Percentiles rank a stretch among this genome's conserved stretches.
phyloP scores from a whole-genome alignment of 2,888 invertebrate species.

The Antheraea assamensis region DNA sequence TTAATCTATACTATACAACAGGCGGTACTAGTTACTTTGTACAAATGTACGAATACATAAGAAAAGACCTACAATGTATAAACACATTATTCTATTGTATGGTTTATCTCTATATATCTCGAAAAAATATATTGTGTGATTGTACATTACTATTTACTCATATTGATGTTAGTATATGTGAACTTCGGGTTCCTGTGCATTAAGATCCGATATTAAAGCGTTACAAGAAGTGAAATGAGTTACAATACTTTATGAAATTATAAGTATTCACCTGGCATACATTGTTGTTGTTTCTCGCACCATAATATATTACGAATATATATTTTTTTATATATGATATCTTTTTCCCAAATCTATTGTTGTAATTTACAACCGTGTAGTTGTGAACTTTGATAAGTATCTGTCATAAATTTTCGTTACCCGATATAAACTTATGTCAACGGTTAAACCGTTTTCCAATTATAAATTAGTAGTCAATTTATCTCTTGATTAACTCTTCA shows the following conservation, averaged over 20 bases:
- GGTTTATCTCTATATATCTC: not conserved
- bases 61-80: not conserved
- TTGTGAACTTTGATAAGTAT: not conserved
- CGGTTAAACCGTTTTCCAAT: not conserved
- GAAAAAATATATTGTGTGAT: not conserved
- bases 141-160: not conserved
- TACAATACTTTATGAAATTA: not conserved
- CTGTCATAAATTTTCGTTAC: not conserved
- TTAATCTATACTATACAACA: not conserved
- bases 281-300: not conserved
- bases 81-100: not conserved
- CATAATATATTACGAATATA: not conserved
- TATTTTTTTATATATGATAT: too few relatives aligned
- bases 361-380: too few relatives aligned
- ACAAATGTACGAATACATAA: not conserved
- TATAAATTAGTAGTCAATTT: not conserved
- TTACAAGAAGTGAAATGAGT: not conserved
- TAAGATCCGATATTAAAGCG: not conserved
- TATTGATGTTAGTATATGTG: too few relatives aligned
- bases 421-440: too few relatives aligned
- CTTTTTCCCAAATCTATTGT: too few relatives aligned
- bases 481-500: not conserved
- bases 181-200: too few relatives aligned
- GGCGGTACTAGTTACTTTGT: not conserved
- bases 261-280: not conserved